These are phyloP conservation scores for Microplitis manilae DNA, from an alignment of 2,888 invertebrate genomes.

Conservation along the genomic window DNA sequence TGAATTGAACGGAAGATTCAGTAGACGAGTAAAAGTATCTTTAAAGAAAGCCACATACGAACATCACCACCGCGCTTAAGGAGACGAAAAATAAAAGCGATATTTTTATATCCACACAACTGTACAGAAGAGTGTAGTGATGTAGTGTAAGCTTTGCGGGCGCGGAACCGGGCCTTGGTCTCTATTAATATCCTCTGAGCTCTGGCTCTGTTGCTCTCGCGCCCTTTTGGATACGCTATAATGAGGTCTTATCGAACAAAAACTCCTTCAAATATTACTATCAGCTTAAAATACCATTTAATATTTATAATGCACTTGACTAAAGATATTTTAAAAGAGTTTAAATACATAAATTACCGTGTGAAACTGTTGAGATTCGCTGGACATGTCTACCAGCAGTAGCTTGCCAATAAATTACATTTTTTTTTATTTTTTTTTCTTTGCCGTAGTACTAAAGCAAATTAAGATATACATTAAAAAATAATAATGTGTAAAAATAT, in stretches of 20 bases:
- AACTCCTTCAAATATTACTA: background rate
- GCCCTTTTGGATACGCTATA: conserved; percentile 26
- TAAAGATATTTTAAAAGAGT: background rate
- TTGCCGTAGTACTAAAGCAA: background rate
- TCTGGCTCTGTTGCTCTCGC: conserved; percentile 51
- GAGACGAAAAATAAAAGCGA: conserved; percentile 62
- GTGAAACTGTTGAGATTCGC: background rate
- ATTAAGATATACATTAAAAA: background rate
- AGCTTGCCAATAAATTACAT: background rate
- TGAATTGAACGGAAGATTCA: background rate
- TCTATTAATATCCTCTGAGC: conserved; percentile 69
- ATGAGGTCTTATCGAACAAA: conserved; percentile 1
- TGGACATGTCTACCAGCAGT: background rate
- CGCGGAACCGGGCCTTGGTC: conserved; percentile 62
- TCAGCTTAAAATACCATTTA: background rate
- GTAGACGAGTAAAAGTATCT: background rate
- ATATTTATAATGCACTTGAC: background rate
- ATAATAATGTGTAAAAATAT: background rate
- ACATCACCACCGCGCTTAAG: background rate
- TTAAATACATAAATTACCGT: background rate
- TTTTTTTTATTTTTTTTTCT: background rate
- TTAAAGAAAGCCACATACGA: background rate
- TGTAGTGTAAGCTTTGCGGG: conserved; percentile 32
- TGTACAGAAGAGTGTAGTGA: conserved; percentile 44
- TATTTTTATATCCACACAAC: conserved; percentile 67